Evolutionary conservation across 2,113 vertebrate genomes (phyloP), one percentile per base, ranked within the genome.

Genomic region (Fulmarus glacialis): DNA sequence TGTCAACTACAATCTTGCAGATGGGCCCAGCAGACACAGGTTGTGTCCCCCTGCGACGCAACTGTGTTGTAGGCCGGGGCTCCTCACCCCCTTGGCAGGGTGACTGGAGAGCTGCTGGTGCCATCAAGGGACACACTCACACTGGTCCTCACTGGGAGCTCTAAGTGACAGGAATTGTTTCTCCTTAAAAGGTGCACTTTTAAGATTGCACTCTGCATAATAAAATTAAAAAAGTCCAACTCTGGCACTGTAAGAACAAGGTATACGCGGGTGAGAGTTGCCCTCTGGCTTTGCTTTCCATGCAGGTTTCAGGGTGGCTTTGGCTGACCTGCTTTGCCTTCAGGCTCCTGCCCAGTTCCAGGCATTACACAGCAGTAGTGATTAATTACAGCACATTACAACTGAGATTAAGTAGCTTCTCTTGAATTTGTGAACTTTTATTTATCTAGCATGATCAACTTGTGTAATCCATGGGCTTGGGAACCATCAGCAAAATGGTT

Each of bases 61-160:
- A 4, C 4, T 0, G 0, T 48, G 53, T 19, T 32, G 10, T 5
- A 23, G 42, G 62, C 67, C 4, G 7, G 56, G n/a, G 52, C 7
- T 92, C 19, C 50, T 87, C 17, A 7, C 2, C 15, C 27, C 40
- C 34, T 53, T 43, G 47, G 11, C 22, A 26, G 42, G 14, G 36
- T 3, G 40, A 38, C 29, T 22, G 58, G 8, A 38, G 48, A 64
- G 34, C n/a, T 85, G 55, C 40, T 11, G 56, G 53, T 64, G 52
- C 19, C 55, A 40, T 15, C 38, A 59, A 34, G 43, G 47, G 17
- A 42, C 22, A 50, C 1, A 0, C 23, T 82, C n/a, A 27, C 58
- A 36, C 12, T 9, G 19, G 24, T 34, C 27, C 50, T 56, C 34
- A 19, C 30, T n/a, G 32, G 38, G 30, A 87, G 17, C 16, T 59